Percentiles rank a stretch among this genome's conserved stretches.
These are phyloP conservation scores for Hycleus cichorii DNA, from an alignment of 1,140 invertebrate genomes.

Conservation along the genomic window DNA sequence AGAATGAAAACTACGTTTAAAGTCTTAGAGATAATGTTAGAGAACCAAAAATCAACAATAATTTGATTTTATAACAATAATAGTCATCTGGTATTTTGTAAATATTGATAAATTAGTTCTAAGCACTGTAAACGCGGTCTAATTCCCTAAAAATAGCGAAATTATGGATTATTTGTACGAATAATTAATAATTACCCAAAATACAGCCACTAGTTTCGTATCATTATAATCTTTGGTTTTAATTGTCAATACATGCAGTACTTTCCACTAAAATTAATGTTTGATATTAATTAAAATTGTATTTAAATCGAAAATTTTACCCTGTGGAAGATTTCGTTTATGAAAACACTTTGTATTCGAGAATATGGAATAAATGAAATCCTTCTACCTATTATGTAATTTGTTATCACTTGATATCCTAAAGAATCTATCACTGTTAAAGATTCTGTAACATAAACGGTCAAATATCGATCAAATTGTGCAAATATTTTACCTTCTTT, in stretches of 20 bases:
- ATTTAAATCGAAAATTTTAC: slow-evolving; percentile 31
- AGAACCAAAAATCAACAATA: slow-evolving; percentile 8
- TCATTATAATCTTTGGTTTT: background rate
- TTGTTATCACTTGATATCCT: slow-evolving; percentile 45
- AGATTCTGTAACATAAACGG: slow-evolving; percentile 39
- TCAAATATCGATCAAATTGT: too few relatives aligned
- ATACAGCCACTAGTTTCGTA: background rate
- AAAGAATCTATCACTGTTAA: slow-evolving; percentile 47
- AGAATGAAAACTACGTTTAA: too few relatives aligned
- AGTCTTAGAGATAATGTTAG: background rate
- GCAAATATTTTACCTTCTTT: too few relatives aligned
- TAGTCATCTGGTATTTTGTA: background rate
- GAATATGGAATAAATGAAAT: slow-evolving; percentile 46
- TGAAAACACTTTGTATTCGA: slow-evolving; percentile 48
- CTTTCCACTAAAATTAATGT: background rate
- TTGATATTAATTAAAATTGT: background rate
- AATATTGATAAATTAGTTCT: slow-evolving; percentile 15
- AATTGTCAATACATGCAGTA: background rate
- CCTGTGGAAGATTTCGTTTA: slow-evolving; percentile 54
- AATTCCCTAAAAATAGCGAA: background rate
- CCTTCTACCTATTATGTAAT: slow-evolving; percentile 38
- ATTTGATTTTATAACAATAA: slow-evolving; percentile 16
- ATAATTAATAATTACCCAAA: background rate
- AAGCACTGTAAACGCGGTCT: slow-evolving; percentile 17
- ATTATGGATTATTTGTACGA: background rate